Percentiles rank a stretch among this genome's conserved stretches.
These are phyloP conservation scores for Zaprionus kolodkinae DNA, from an alignment of 1,140 invertebrate genomes.

Conservation along the genomic window DNA sequence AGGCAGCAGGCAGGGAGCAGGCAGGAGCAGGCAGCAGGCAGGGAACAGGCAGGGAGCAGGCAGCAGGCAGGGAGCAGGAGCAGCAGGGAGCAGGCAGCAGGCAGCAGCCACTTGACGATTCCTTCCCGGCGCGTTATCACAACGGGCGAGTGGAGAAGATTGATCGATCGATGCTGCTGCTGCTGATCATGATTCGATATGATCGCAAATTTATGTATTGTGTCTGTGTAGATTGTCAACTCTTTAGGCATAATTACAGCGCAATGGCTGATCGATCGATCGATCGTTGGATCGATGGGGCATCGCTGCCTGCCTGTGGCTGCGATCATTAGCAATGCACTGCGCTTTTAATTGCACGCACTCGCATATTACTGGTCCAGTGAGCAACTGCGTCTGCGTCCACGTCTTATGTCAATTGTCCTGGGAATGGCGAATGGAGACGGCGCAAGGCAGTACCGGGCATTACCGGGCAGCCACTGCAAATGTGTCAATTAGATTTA, in stretches of 20 bases:
- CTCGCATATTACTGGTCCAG: slow-evolving; percentile 55
- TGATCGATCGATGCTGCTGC: slow-evolving; percentile 48
- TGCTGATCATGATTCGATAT: slow-evolving; percentile 67
- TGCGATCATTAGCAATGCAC: slow-evolving; percentile 70
- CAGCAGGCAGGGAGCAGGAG: slow-evolving; percentile 1
- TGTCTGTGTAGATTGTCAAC: slow-evolving; percentile 76
- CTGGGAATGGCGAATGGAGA: slow-evolving; percentile 21
- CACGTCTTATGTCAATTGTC: slow-evolving; percentile 48
- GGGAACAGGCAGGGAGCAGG: slow-evolving; percentile 56
- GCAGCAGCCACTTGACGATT: slow-evolving; percentile 11
- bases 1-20: no score
- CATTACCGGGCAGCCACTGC: slow-evolving; percentile 16
- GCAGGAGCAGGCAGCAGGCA: no score
- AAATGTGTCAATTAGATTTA: slow-evolving; percentile 84
- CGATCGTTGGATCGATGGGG: no score
- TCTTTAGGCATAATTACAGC: slow-evolving; percentile 69
- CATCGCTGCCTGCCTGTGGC: no score
- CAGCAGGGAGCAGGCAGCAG: not conserved
- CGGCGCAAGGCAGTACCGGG: not conserved
- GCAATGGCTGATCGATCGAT: slow-evolving; percentile 37
- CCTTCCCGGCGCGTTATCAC: slow-evolving; percentile 73
- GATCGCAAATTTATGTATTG: slow-evolving; percentile 78
- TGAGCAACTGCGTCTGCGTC: not conserved
- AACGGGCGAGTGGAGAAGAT: slow-evolving; percentile 39
- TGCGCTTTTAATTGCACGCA: slow-evolving; percentile 73